Base-by-base conservation (phyloP, 2,888 invertebrate species). In the Heliconius sara region DNA sequence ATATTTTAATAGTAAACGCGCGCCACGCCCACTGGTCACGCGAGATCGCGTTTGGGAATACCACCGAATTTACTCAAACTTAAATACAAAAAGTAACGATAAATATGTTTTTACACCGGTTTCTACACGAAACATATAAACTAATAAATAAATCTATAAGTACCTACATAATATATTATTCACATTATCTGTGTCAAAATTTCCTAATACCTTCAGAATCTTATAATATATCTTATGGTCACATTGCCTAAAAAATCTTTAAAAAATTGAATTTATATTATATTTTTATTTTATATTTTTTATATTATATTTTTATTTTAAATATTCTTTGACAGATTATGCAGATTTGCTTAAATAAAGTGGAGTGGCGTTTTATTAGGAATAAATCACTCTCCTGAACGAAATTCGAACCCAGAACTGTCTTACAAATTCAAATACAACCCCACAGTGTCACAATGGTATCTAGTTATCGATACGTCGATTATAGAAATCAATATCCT, bases 1-100 rank as follows among this genome's bases (percentile, higher is more conserved):
- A 91, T 92, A 92, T 94, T 94, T 91, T 94, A 94, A 93, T 93
- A 93, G 91, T 92, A 91, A 93, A 91, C 90, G 90, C 86, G 89
- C 83, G 88, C 92, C 91, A 90, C 95, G 92, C 95, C 94, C 90
- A 85, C 86, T 81, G 81, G 93, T 91, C 95, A 95, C 95, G 95
- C 95, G 87, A 95, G 90, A 92, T 95, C 91, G 95, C 95, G 95
- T 95, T 95, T 89, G 86, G 77, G 83, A 85, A 85, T 81, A 85
- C 84, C 83, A 79, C 84, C 84, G 80, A 85, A 87, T 85, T 84
- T 84, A 85, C 84, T 83, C 80, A 83, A 86, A 84, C 85, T 85
- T 87, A 88, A 86, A 85, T 81, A 85, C 84, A 82, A 79, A 76
- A 79, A 79, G 83, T 82, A 82, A 85, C 84, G 84, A 88, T 88